Base-by-base conservation (phyloP, 1,140 invertebrate genomes). In the Drosophila nannoptera region DNA sequence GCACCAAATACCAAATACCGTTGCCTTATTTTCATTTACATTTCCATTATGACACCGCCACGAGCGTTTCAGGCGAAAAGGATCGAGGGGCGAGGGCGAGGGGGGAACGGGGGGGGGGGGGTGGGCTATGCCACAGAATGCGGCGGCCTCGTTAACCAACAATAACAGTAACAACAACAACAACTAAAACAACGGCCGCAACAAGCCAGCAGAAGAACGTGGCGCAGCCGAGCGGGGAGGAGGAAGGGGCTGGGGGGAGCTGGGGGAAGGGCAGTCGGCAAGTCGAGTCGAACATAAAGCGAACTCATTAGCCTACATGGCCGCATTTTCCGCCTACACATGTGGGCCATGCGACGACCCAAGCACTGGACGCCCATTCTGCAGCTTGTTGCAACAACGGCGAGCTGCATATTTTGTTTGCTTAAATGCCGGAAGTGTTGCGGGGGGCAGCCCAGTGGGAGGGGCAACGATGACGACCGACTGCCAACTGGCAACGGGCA, bases 351-450 rank as follows among this genome's bases (percentile, higher is more conserved):
- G 65, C 52, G 64, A 33, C 36, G 16, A 42, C 45, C 40, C n/a
- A 43, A 43, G 14, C 40, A 7, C 40, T 43, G 40, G 7, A 14
- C n/a, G 8, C 11, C 40, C 56, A 48, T 22, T 22, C 22, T 59
- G 43, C 43, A 59, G 69, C 75, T 64, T 42, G 75, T 77, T 77
- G 75, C 69, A 77, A 22, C 22, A 22, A 61, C 69, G 59, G 68
- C 59, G 63, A 74, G 54, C 64, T 66, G 68, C 80, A 80, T 86
- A 84, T 80, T 80, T 86, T 80, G 80, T 84, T 84, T 84, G 80
- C 80, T 75, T 84, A 86, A 84, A 86, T 84, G 80, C 80, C 80
- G 80, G 80, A 84, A 84, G 80, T 84, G 80, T 77, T 77, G 76
- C 80, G 61, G 62, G 73, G 12, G 5, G 33, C n/a, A 35, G 45